These are phyloP conservation scores for Chelon labrosus DNA, from an alignment of 2,797 vertebrate species.

Conservation along the genomic window DNA sequence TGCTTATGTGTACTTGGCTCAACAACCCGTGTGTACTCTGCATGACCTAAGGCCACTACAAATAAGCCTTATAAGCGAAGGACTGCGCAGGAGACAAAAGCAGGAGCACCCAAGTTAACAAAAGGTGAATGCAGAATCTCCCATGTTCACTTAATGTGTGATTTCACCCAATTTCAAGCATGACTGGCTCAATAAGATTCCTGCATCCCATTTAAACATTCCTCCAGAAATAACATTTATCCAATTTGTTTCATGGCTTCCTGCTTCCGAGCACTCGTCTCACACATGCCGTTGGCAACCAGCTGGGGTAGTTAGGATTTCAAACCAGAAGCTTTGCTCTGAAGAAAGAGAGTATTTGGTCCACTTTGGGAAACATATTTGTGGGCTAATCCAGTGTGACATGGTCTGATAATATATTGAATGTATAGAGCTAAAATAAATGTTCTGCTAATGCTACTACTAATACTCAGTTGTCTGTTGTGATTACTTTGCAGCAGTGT, in stretches of 20 bases:
- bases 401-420: conserved; percentile 34
- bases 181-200: conserved; percentile 80
- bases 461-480: not conserved
- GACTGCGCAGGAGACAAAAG: conserved; percentile 52
- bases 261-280: conserved; percentile 67
- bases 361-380: conserved; percentile 53
- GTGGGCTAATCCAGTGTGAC: conserved; percentile 51
- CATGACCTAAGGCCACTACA: conserved; percentile 23
- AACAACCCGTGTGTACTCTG: conserved; percentile 16
- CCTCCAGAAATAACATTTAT: conserved; percentile 84
- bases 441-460: conserved; percentile 25
- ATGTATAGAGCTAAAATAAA: conserved; percentile 34
- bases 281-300: conserved; percentile 62
- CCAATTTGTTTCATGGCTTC: conserved; percentile 82
- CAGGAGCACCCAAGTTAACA: conserved; percentile 48
- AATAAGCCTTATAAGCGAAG: conserved; percentile 23
- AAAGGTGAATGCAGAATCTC: conserved; percentile 70
- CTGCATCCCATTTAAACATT: conserved; percentile 82
- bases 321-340: conserved; percentile 28
- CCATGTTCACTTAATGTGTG: conserved; percentile 78
- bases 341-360: conserved; percentile 49
- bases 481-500: not conserved
- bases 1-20: conserved; percentile 14
- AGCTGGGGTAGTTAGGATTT: conserved; percentile 50
- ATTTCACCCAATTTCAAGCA: conserved; percentile 87